These are phyloP conservation scores for Parotia lawesii DNA, from an alignment of 2,113 vertebrate genomes.

Conservation along the genomic window DNA sequence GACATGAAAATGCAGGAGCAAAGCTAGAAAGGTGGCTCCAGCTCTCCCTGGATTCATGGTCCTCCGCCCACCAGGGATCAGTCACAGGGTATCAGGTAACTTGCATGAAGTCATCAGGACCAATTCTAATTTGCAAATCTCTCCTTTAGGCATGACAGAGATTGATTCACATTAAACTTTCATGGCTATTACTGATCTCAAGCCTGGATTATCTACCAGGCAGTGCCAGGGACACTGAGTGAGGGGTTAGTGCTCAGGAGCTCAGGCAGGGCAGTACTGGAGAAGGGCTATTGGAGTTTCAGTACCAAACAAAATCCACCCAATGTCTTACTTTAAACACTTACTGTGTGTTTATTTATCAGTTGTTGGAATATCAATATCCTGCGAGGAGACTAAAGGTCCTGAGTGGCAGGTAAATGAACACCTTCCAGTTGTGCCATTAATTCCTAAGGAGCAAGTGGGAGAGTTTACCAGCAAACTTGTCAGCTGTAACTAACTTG, in stretches of 20 bases:
- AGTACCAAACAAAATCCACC: not conserved
- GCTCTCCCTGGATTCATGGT: not conserved
- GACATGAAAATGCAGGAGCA: not conserved
- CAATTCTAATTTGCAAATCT: not conserved
- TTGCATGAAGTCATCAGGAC: not conserved
- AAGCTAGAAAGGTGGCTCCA: not conserved
- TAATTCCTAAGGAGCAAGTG: not conserved
- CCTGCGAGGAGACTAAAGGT: slow-evolving; percentile 27
- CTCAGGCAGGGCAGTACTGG: not conserved
- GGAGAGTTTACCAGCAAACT: not conserved
- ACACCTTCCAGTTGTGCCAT: slow-evolving; percentile 51
- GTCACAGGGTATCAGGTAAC: not conserved
- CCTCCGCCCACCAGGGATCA: not conserved
- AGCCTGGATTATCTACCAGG: not conserved
- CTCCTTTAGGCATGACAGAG: not conserved
- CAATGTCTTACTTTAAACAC: not conserved
- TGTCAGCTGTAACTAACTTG: slow-evolving; percentile 35
- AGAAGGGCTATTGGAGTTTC: not conserved
- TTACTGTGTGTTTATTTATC: not conserved
- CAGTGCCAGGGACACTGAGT: not conserved
- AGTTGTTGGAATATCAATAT: not conserved
- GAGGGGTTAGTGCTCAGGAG: not conserved
- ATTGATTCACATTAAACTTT: not conserved
- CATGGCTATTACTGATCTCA: not conserved
- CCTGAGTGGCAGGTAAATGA: slow-evolving; percentile 34